Base-by-base conservation (phyloP, 2,888 invertebrate species). In the Keiferia lycopersicella region DNA sequence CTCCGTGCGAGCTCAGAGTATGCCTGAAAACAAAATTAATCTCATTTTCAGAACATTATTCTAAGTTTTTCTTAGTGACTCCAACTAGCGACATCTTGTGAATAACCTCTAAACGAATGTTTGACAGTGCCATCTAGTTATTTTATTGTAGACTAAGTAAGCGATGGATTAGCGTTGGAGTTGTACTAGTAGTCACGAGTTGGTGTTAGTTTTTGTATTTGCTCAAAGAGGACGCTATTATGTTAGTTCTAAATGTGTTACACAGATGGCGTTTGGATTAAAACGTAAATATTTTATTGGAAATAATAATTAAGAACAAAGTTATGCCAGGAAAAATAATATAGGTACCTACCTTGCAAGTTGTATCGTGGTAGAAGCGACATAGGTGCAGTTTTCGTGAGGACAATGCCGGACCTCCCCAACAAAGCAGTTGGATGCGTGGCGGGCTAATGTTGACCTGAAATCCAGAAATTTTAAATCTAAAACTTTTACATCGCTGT, bases 1-100 rank as follows among this genome's bases (percentile, higher is more conserved):
- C 77, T 0, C 92, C 91, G 71, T 95, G 95, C 26, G 91, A 83
- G 53, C 91, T 92, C 6, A 30, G 56, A 71, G 92, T 86, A 81
- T 96, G 96, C 70, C 95, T 94, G 82, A 34, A 34, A 64, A 68
- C 62, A 69, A 66, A 65, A 62, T 26, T 2, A 4, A 8, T 34
- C 8, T 8, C 10, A 7, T n/a, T 16, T 7, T 45, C n/a, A 45
- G 16, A 3, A 8, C 16, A 45, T 45, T 45, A 16, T 16, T 30
- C 4, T 41, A 56, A 62, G 8, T 34, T 34, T 34, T 34, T 26
- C 26, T 8, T 34, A 34, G 3, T 8, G 8, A 8, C 10, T 8
- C 34, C 6, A 34, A 34, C 34, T 34, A 34, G 34, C 34, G 34
- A 34, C 34, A 34, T 34, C 34, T 34, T 34, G 3, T 34, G 34